phyloP scores from a whole-genome alignment of 2,113 vertebrate genomes.

The Mormoops blainvillei region DNA sequence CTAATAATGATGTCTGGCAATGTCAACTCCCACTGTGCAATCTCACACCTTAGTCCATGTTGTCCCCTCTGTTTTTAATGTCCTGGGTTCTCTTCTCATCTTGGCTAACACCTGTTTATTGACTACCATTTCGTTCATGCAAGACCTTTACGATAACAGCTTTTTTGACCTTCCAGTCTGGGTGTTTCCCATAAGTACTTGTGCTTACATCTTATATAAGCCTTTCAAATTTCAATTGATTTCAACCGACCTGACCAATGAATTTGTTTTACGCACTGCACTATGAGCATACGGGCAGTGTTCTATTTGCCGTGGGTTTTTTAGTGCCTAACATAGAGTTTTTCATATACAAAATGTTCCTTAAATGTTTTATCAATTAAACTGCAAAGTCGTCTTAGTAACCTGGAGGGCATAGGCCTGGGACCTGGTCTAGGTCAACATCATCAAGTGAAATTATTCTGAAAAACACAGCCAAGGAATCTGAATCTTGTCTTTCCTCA shows the following conservation, averaged over 20 bases:
- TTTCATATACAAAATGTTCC: background rate
- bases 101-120: background rate
- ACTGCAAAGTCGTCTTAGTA: background rate
- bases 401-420: background rate
- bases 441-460: background rate
- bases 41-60: background rate
- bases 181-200: background rate
- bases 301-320: background rate
- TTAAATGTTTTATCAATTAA: background rate
- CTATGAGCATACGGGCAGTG: background rate
- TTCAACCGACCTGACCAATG: background rate
- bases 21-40: rapidly evolving
- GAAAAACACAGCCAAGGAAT: background rate
- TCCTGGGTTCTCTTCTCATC: background rate
- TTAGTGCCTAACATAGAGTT: background rate
- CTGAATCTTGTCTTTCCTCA: background rate
- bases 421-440: background rate
- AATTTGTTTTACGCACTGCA: background rate
- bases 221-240: background rate
- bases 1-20: background rate
- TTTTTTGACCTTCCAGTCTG: background rate
- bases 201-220: background rate
- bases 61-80: background rate
- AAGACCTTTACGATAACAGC: background rate
- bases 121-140: background rate